Evolutionary conservation across 2,888 invertebrate genomes (phyloP).

Genomic region (Pardosa pseudoannulata): DNA sequence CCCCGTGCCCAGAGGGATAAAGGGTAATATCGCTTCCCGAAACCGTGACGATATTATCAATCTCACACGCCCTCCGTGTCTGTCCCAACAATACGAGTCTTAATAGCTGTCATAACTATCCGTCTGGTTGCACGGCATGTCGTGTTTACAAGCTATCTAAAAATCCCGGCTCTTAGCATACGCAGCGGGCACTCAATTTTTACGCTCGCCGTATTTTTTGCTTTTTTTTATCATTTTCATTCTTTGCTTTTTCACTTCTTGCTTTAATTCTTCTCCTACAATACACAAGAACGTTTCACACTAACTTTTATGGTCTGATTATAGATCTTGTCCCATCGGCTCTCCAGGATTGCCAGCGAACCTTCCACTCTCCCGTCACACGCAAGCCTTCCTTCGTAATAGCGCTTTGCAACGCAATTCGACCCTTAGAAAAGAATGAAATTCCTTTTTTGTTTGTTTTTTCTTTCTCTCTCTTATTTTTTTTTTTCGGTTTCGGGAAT

Average conservation of each 20-base stretch:
- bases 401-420: neutral
- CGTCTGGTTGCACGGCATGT: neutral
- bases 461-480: no score
- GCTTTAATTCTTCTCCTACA: neutral
- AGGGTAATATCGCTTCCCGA: no score
- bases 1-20: no score
- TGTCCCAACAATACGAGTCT: neutral
- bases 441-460: no score
- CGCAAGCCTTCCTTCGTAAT: neutral
- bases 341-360: neutral
- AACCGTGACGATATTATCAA: neutral
- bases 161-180: neutral
- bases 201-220: no score
- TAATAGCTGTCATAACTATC: neutral
- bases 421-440: neutral
- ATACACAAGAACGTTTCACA: neutral
- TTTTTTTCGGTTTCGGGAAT: no score
- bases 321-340: neutral
- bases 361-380: neutral
- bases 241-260: neutral
- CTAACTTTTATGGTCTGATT: neutral
- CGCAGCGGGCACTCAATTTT: no score
- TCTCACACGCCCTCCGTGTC: neutral
- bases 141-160: slow-evolving; percentile 1
- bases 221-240: no score